A percentile compares a stretch with the other conserved stretches of the same genome.
Evolutionary conservation across 2,113 vertebrate species (phyloP).

Genomic region (Chloropsis cyanopogon): DNA sequence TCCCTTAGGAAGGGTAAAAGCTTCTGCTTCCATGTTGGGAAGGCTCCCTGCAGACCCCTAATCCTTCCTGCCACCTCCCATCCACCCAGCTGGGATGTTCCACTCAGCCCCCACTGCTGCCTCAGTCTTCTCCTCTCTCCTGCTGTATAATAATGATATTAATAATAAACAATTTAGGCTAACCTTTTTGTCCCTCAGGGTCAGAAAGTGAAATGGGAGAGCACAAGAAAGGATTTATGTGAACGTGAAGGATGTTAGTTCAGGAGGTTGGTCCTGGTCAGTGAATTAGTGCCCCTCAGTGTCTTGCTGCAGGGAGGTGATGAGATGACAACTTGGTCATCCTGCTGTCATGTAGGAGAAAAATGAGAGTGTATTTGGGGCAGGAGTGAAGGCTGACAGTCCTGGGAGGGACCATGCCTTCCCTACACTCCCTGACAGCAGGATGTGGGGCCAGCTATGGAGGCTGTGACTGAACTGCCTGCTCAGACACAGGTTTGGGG

Average conservation of each 20-base stretch:
- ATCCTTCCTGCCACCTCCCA: not conserved
- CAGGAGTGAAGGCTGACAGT: not conserved
- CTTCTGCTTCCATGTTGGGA: not conserved
- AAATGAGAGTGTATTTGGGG: not conserved
- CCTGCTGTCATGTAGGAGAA: not conserved
- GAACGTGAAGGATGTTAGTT: not conserved
- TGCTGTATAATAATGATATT: not conserved
- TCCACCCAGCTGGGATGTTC: not conserved
- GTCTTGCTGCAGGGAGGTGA: not conserved
- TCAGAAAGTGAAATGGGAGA: not conserved
- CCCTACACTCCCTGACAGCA: rapidly evolving
- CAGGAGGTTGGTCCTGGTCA: not conserved
- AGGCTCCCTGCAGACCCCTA: not conserved
- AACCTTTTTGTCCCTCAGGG: not conserved
- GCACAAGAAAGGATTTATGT: not conserved
- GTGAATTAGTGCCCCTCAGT: not conserved
- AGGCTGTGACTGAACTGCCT: not conserved
- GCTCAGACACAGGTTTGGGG: not conserved
- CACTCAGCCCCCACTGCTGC: not conserved
- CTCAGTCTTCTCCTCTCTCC: not conserved
- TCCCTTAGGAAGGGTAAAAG: not conserved
- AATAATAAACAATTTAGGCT: not conserved
- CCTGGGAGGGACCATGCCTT: not conserved
- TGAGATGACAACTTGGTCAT: not conserved
- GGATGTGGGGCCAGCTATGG: not conserved